A percentile compares a stretch with the other conserved stretches of the same genome.
phyloP scores from a whole-genome alignment of 2,113 vertebrate species.

The Sprattus sprattus region DNA sequence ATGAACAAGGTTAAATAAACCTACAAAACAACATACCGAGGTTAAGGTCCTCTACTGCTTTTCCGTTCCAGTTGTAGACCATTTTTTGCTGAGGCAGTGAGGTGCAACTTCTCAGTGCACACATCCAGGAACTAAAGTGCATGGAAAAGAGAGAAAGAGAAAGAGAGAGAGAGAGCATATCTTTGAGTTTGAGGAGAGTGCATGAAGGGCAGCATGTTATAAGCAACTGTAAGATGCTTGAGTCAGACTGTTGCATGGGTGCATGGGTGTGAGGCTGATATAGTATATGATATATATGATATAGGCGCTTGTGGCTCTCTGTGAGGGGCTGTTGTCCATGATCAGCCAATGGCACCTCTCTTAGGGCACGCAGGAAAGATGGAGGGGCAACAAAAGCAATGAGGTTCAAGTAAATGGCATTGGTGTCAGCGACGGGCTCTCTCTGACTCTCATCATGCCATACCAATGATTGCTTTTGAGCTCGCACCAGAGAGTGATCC shows the following conservation, averaged over 20 bases:
- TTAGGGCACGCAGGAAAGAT: no score
- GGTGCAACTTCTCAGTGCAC: slow-evolving; percentile 1
- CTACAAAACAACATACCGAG: neutral
- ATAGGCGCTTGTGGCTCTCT: no score
- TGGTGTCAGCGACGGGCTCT: slow-evolving; percentile 21
- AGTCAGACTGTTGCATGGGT: neutral
- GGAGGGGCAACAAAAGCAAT: neutral
- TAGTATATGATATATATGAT: no score
- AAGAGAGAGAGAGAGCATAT: neutral
- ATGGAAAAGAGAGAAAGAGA: neutral
- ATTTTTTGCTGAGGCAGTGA: neutral
- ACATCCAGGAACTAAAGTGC: neutral
- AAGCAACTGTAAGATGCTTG: neutral
- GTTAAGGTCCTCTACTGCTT: neutral
- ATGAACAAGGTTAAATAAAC: neutral
- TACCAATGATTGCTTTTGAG: neutral
- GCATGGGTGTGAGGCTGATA: no score
- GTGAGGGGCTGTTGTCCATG: no score
- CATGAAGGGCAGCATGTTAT: neutral
- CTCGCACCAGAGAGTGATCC: slow-evolving; percentile 24
- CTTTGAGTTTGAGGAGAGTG: no score
- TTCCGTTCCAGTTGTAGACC: neutral
- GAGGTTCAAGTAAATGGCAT: neutral
- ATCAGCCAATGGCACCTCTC: no score
- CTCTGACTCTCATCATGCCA: neutral